Evolutionary conservation across 2,797 vertebrate genomes (phyloP).

Genomic region (Anolis apletophallus): DNA sequence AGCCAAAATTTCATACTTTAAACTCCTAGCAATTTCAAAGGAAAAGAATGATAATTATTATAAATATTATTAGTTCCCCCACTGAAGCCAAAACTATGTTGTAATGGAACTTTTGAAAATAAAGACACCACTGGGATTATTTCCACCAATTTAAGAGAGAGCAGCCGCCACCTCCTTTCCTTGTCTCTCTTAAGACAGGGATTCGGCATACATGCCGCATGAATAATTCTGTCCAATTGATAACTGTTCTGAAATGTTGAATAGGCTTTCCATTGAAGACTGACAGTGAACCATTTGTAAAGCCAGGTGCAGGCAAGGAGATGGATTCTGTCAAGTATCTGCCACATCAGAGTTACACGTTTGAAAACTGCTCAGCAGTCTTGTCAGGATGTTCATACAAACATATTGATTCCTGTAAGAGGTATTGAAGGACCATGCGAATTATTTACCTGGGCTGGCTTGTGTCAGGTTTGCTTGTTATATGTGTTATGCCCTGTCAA

Average conservation of each 20-base stretch:
- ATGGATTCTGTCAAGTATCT: not conserved
- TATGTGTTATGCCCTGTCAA: not conserved
- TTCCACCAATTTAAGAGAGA: not conserved
- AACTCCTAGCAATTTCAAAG: not conserved
- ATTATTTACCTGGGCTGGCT: not conserved
- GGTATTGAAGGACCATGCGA: not conserved
- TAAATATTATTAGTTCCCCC: not conserved
- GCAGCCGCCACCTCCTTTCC: not conserved
- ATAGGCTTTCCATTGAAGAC: not conserved
- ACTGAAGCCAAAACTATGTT: not conserved
- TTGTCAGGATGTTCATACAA: constrained; percentile 13
- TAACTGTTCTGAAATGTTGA: not conserved
- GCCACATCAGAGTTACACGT: not conserved
- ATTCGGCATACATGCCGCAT: not conserved
- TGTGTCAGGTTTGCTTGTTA: not conserved
- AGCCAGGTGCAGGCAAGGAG: not conserved
- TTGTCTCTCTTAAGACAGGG: not conserved
- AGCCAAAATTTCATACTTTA: not conserved
- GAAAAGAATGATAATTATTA: constrained; percentile 5
- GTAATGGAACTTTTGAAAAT: not conserved
- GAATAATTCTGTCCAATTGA: not conserved
- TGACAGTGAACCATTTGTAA: not conserved
- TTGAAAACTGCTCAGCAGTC: constrained; percentile 5
- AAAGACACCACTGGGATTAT: not conserved
- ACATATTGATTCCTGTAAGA: constrained; percentile 22